phyloP scores from a whole-genome alignment of 2,888 invertebrate species.

The Trichopria drosophilae region DNA sequence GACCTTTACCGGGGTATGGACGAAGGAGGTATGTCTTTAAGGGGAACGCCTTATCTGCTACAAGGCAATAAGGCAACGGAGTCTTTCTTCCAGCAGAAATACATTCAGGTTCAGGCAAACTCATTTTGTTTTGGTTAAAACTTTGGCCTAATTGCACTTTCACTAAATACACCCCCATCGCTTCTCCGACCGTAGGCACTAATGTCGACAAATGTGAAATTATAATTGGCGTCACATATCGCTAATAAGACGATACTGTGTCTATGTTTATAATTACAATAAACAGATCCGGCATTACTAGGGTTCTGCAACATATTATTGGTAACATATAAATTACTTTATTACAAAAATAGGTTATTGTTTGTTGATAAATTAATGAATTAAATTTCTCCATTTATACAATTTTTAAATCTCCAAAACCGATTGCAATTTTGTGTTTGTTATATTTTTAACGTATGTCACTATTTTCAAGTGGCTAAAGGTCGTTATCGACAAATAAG shows the following conservation, averaged over 20 bases:
- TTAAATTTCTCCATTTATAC: not conserved
- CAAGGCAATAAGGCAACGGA: constrained; percentile 26
- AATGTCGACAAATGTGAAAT: constrained; percentile 29
- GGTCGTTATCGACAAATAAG: too few relatives aligned
- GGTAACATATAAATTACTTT: too few relatives aligned
- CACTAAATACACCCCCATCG: constrained; percentile 27
- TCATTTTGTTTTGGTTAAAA: constrained; percentile 33
- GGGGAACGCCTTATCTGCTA: too few relatives aligned
- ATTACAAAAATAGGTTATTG: too few relatives aligned
- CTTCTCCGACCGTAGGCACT: constrained; percentile 30
- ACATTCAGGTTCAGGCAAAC: constrained; percentile 17
- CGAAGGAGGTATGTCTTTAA: too few relatives aligned
- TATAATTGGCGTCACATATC: constrained; percentile 29
- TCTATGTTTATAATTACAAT: too few relatives aligned
- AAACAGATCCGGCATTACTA: constrained; percentile 30
- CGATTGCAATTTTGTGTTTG: too few relatives aligned
- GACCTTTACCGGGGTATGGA: constrained; percentile 15
- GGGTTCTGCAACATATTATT: constrained; percentile 24
- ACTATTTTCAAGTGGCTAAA: too few relatives aligned
- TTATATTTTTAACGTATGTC: too few relatives aligned
- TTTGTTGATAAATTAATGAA: not conserved
- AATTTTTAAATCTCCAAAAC: too few relatives aligned
- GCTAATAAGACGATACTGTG: too few relatives aligned
- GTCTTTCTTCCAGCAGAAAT: constrained; percentile 10
- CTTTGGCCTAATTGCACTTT: constrained; percentile 21